Evolutionary conservation across 2,113 vertebrate genomes (phyloP), one percentile per base, ranked within the genome.

Genomic region (Petrocephalus microphthalmus): DNA sequence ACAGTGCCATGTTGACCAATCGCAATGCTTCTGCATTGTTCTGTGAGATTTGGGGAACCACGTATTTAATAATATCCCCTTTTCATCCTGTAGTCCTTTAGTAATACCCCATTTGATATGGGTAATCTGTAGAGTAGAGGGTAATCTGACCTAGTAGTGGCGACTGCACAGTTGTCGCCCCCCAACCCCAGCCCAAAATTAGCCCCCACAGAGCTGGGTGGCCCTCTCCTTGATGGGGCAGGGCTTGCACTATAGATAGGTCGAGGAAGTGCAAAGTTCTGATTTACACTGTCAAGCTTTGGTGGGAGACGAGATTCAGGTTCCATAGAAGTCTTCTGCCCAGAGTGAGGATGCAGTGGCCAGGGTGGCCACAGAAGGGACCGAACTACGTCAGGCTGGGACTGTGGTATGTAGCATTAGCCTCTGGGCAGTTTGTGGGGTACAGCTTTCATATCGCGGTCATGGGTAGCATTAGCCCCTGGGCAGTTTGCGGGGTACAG

Each of bases 361-460:
- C 84, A 71, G 88, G 89, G 87, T 89, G 25, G n/a, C 33, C 49
- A 11, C 52, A 52, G 17, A 42, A 52, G 29, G 71, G 51, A 25
- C 89, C 19, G 7, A 67, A 84, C 87, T 88, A 64, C 91, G 90
- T 87, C 93, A 92, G 92, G 93, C 91, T 93, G 52, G 91, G 92
- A 88, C 89, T 94, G 91, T 93, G 94, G 91, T 94, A 94, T 52
- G 93, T 94, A 90, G 53, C 6, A 19, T 25, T 47, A 22, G 22
- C 37, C 19, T 60, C 49, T 22, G 3, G 45, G n/a, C 8, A 15
- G 83, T 53, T 84, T 22, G 20, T 20, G 7, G 17, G 42, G 42
- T 82, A 82, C 6, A 19, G 2, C 37, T 82, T 17, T 82, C 13
- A 82, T 82, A 37, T 82, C 17, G 33, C 33, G 47, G 42, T 20